Base-by-base conservation (phyloP, 2,797 vertebrate species). In the Melanotaenia trifasciata region DNA sequence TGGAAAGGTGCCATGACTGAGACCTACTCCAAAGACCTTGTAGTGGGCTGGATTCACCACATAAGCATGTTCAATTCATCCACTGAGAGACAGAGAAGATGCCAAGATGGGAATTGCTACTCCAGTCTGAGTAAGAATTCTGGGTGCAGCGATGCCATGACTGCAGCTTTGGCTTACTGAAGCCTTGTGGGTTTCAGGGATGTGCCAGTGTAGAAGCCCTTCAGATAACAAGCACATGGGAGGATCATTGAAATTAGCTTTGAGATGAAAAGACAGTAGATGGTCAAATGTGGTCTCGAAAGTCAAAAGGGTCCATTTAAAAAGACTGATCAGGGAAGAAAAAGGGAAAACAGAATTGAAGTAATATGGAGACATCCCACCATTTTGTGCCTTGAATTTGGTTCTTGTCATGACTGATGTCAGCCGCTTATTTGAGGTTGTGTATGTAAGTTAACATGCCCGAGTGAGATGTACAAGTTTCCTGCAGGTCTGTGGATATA, bases 171-270 rank as follows among this genome's bases (percentile, higher is more conserved):
- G 81, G 84, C 83, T 75, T 75, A 67, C 61, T 79, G 69, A 69
- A 74, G 74, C 53, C 70, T 58, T 57, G 71, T 73, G 81, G 66
- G 64, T 74, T 82, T 79, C 54, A 47, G 61, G 47, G 70, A 74
- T 67, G 72, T 82, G 82, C 79, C 88, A 87, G 79, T 88, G 88
- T 69, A 76, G 84, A 89, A 87, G 67, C 83, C 81, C 79, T 80
- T 80, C 80, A 86, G 84, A 84, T 82, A 84, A 81, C 72, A 77
- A 89, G 80, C 84, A 84, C 84, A 87, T 84, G 72, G 80, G 85
- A 78, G 78, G 76, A 73, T 70, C 78, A 73, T 43, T 76, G 58
- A 84, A 72, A 87, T 86, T 43, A 73, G 66, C 69, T 64, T 9
- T 24, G 64, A 84, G 80, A 89, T 85, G 72, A 76, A 73, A 67